A percentile compares a stretch with the other conserved stretches of the same genome.
These are phyloP conservation scores for Leucoraja ocellata DNA, from an alignment of 2,797 vertebrate genomes.

Conservation along the genomic window DNA sequence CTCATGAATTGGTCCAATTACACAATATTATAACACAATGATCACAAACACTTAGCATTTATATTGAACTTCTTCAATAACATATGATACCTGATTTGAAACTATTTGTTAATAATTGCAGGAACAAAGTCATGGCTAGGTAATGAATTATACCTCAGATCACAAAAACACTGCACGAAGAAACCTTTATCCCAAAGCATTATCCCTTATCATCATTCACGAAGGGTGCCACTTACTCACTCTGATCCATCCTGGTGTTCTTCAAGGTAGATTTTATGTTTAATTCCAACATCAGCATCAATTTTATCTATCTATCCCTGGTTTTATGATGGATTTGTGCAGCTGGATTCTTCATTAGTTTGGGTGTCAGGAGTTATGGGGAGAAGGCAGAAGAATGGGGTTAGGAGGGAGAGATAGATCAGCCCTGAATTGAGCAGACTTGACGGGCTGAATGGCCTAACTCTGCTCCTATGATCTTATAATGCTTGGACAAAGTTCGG, in stretches of 20 bases:
- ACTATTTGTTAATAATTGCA: not conserved
- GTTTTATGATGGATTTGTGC: not conserved
- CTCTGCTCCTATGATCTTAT: no score
- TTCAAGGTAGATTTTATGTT: no score
- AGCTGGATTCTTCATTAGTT: not conserved
- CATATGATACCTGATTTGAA: not conserved
- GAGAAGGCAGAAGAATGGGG: no score
- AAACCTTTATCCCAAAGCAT: not conserved
- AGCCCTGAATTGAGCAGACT: no score
- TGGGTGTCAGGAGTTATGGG: no score
- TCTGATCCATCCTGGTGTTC: no score
- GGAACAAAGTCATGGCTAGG: not conserved
- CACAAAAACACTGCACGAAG: not conserved
- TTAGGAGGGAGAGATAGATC: not conserved
- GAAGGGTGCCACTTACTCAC: not conserved
- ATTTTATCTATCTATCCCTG: not conserved
- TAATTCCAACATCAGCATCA: not conserved
- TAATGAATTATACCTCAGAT: not conserved
- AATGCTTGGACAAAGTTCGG: not conserved
- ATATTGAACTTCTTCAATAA: not conserved
- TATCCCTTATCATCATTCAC: not conserved
- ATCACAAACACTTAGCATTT: not conserved
- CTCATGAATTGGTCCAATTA: not conserved
- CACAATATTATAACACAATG: not conserved
- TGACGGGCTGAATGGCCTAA: no score